Evolutionary conservation across 2,888 invertebrate genomes (phyloP).

Genomic region (Rosalia funebris): DNA sequence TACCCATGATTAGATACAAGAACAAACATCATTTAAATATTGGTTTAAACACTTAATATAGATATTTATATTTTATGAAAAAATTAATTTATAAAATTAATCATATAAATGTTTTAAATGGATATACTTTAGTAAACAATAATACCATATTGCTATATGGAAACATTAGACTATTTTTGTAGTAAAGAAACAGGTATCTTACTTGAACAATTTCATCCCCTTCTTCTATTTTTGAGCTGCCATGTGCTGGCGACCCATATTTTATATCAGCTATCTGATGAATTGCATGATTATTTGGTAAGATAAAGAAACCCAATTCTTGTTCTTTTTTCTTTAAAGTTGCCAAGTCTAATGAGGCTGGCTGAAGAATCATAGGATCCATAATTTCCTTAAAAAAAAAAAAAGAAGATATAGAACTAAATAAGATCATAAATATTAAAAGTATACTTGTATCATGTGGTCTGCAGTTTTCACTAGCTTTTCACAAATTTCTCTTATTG

Average conservation of each 20-base stretch:
- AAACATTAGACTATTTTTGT: not conserved
- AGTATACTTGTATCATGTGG: conserved; percentile 80
- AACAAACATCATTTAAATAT: no score
- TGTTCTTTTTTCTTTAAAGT: conserved; percentile 87
- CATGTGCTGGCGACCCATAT: conserved; percentile 91
- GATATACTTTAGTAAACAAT: no score
- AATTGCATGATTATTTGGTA: conserved; percentile 83
- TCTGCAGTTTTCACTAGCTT: conserved; percentile 83
- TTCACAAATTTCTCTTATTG: conserved; percentile 77
- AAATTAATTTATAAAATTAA: not conserved
- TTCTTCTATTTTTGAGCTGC: conserved; percentile 90
- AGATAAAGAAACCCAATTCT: conserved; percentile 89
- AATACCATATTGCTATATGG: no score
- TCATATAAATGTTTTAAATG: not conserved
- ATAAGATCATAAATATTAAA: conserved; percentile 2
- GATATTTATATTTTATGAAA: not conserved
- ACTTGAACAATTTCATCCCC: conserved; percentile 97
- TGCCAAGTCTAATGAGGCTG: conserved; percentile 89
- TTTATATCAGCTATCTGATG: conserved; percentile 89
- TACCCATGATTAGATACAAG: no score
- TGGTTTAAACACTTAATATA: no score
- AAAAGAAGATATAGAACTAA: not conserved
- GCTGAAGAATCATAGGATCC: conserved; percentile 92
- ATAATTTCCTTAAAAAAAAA: conserved; percentile 71
- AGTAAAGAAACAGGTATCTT: conserved; percentile 55